A percentile compares a stretch with the other conserved stretches of the same genome.
phyloP scores from a whole-genome alignment of 2,113 vertebrate genomes.

The Callipepla californica region DNA sequence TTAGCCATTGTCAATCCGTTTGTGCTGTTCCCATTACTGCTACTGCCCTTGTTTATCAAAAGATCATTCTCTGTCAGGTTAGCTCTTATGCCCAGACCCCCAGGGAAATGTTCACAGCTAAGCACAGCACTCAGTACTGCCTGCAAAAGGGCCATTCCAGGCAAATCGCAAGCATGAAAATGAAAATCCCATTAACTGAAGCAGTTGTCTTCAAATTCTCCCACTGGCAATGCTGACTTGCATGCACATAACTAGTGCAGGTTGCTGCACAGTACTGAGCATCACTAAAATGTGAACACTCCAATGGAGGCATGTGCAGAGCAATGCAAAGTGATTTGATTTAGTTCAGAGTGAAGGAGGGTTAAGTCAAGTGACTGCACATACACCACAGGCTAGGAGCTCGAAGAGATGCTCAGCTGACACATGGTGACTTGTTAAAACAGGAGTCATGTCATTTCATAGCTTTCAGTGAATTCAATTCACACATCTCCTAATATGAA shows the following conservation, averaged over 20 bases:
- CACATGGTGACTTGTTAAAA: neutral
- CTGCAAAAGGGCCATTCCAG: neutral
- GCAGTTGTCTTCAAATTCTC: neutral
- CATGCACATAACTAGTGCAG: accelerated
- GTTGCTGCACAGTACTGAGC: neutral
- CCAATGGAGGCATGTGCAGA: accelerated
- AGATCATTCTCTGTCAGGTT: constrained; percentile 34
- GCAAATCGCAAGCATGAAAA: neutral
- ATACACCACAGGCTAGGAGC: neutral
- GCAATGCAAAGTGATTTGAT: accelerated
- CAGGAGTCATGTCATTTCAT: neutral
- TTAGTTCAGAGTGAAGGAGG: neutral
- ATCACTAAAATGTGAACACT: accelerated
- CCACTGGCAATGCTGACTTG: neutral
- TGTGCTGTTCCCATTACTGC: constrained; percentile 15
- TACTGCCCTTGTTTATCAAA: constrained; percentile 19
- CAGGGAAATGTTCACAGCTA: neutral
- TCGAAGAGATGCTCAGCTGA: neutral
- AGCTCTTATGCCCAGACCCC: neutral
- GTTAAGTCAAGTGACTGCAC: neutral
- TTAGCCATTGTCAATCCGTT: constrained; percentile 55
- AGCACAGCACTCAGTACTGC: neutral
- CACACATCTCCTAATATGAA: neutral
- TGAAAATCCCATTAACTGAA: neutral
- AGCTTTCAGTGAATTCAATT: neutral